Evolutionary conservation across 1,140 invertebrate genomes (phyloP).

Genomic region (Samia ricini): DNA sequence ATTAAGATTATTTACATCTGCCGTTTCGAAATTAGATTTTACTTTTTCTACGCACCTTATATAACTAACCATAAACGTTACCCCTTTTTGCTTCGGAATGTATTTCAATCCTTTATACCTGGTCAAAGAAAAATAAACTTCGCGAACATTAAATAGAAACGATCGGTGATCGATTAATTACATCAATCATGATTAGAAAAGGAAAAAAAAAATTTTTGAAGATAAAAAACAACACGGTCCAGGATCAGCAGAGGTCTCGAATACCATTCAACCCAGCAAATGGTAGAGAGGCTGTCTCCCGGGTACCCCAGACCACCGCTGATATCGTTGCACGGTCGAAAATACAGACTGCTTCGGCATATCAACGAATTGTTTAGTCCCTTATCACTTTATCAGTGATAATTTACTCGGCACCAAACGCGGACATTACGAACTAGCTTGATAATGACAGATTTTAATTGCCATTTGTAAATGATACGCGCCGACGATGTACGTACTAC

Average conservation of each 20-base stretch:
- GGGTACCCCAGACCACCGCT: constrained; percentile 75
- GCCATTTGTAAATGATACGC: neutral
- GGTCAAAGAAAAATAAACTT: constrained; percentile 12
- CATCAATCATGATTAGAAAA: constrained; percentile 26
- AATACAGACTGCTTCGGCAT: constrained; percentile 41
- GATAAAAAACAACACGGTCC: constrained; percentile 52
- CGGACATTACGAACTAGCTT: neutral
- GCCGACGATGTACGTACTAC: no score
- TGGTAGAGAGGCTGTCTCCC: constrained; percentile 31
- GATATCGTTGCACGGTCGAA: constrained; percentile 59
- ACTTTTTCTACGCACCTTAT: neutral
- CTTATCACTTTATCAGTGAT: constrained; percentile 62
- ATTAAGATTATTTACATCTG: no score
- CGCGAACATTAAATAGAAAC: constrained; percentile 21
- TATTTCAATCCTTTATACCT: neutral
- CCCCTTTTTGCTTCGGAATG: neutral
- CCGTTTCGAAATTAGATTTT: no score
- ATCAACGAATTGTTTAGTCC: constrained; percentile 35
- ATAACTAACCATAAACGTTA: neutral
- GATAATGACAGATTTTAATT: constrained; percentile 8
- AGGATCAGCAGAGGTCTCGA: constrained; percentile 78
- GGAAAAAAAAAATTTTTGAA: constrained; percentile 27
- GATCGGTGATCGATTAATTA: constrained; percentile 49
- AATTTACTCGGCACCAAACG: constrained; percentile 20
- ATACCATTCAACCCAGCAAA: constrained; percentile 65